Evolutionary conservation across 2,113 vertebrate species (phyloP).

Genomic region (Periophthalmus modestus): DNA sequence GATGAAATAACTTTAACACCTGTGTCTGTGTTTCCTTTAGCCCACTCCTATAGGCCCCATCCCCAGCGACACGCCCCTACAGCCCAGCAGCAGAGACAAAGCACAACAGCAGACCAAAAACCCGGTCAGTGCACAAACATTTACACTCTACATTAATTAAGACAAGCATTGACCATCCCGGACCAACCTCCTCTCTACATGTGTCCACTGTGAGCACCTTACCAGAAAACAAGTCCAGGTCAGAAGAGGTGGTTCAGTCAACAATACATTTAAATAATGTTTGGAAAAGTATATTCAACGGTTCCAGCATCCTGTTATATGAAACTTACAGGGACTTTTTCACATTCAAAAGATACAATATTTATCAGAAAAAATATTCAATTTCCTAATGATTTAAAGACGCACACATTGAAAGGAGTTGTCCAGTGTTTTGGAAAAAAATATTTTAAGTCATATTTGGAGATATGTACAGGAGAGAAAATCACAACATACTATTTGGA

Average conservation of each 20-base stretch:
- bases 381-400: no score
- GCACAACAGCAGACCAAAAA: slow-evolving; percentile 92
- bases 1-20: slow-evolving; percentile 1
- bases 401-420: no score
- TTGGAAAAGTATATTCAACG: not conserved
- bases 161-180: slow-evolving; percentile 5
- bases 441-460: no score
- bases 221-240: slow-evolving; percentile 32
- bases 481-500: no score
- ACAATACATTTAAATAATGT: no score
- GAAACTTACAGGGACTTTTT: no score
- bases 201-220: slow-evolving; percentile 31
- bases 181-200: slow-evolving; percentile 22
- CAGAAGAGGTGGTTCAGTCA: not conserved
- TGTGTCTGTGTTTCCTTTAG: slow-evolving; percentile 59
- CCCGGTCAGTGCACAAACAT: slow-evolving; percentile 80
- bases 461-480: no score
- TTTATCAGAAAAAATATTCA: no score
- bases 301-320: no score
- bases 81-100: slow-evolving; percentile 89
- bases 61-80: slow-evolving; percentile 86
- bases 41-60: slow-evolving; percentile 95
- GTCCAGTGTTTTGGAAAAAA: no score
- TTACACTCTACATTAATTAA: slow-evolving; percentile 13
- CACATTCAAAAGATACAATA: no score